phyloP scores from a whole-genome alignment of 2,888 invertebrate genomes.

The Rhyacophila evoluta region DNA sequence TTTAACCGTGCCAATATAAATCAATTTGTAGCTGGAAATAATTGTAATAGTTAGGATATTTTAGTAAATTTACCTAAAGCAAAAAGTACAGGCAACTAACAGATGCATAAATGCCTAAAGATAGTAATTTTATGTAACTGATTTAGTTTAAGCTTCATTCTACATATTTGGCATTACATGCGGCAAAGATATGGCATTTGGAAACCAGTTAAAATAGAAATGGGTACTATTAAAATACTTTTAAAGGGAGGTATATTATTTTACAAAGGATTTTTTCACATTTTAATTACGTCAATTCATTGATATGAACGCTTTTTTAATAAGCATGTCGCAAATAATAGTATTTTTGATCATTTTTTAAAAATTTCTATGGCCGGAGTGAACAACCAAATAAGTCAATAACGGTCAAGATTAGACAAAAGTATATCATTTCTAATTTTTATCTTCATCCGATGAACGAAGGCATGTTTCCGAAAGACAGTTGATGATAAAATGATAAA shows the following conservation, averaged over 20 bases:
- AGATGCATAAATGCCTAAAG: conserved; percentile 5
- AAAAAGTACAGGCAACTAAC: conserved; percentile 56
- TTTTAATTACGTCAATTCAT: too few relatives aligned
- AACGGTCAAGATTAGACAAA: too few relatives aligned
- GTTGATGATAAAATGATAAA: too few relatives aligned
- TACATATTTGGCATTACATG: conserved; percentile 21
- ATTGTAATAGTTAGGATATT: conserved; percentile 61
- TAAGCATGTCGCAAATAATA: too few relatives aligned
- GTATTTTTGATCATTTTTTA: too few relatives aligned
- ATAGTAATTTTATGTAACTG: not conserved
- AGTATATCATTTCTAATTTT: too few relatives aligned
- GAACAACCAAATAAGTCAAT: too few relatives aligned
- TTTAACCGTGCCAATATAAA: not conserved
- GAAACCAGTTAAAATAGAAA: not conserved
- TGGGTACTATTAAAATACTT: not conserved
- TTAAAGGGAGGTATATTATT: not conserved
- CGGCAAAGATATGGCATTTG: not conserved
- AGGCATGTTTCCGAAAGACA: too few relatives aligned
- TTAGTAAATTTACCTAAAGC: conserved; percentile 54
- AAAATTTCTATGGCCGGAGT: too few relatives aligned
- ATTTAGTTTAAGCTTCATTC: conserved; percentile 32
- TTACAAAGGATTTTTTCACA: not conserved
- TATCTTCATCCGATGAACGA: too few relatives aligned
- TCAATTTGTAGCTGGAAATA: conserved; percentile 55
- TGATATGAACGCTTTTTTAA: too few relatives aligned